Evolutionary conservation across 2,113 vertebrate genomes (phyloP).

Genomic region (Aspiorhynchus laticeps): DNA sequence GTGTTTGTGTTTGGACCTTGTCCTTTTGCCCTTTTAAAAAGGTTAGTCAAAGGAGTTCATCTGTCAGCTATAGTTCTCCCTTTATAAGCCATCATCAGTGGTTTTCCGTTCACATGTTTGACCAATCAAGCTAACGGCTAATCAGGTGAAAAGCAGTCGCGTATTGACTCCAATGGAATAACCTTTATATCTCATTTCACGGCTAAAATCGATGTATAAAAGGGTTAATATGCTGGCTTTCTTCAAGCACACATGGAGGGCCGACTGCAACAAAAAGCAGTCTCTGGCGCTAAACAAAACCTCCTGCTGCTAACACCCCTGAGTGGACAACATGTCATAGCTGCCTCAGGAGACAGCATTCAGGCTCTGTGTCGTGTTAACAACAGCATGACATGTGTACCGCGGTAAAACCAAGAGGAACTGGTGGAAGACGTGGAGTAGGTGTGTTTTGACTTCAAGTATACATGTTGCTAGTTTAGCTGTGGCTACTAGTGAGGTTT

Average conservation of each 20-base stretch:
- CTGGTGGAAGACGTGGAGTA: no score
- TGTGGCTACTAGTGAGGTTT: background rate
- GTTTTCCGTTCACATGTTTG: constrained; percentile 45
- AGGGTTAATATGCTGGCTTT: constrained; percentile 3
- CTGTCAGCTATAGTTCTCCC: constrained; percentile 45
- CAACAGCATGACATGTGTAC: constrained; percentile 16
- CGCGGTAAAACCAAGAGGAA: background rate
- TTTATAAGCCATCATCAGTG: constrained; percentile 50
- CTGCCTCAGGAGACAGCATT: constrained; percentile 24
- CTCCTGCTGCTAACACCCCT: constrained; percentile 47
- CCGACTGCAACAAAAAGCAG: constrained; percentile 52
- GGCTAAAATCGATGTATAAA: background rate
- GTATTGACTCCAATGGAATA: background rate
- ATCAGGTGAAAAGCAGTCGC: constrained; percentile 17
- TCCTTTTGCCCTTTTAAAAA: constrained; percentile 52
- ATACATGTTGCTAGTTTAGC: background rate
- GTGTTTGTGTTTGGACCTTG: constrained; percentile 59
- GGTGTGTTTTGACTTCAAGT: background rate
- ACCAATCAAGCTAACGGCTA: constrained; percentile 51
- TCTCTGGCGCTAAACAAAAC: constrained; percentile 41
- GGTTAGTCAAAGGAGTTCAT: constrained; percentile 43
- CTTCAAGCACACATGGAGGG: constrained; percentile 2
- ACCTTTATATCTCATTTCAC: constrained; percentile 19
- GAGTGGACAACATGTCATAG: constrained; percentile 39
- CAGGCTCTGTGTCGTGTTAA: constrained; percentile 28